Base-by-base conservation (phyloP, 2,888 invertebrate genomes). In the Oscheius sp. region DNA sequence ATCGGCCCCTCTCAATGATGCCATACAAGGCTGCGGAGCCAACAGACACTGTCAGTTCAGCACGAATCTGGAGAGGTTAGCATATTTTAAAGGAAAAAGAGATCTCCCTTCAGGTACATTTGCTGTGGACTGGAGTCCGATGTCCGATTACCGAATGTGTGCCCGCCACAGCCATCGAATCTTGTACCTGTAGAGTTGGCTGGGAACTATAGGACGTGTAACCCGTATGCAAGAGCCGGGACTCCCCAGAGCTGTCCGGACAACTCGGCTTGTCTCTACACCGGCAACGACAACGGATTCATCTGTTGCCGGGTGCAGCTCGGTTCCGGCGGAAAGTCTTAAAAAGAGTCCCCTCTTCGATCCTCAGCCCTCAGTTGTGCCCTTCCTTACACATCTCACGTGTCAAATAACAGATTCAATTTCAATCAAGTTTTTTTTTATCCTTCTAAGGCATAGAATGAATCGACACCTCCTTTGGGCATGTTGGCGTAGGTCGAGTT, bases 1-100 rank as follows among this genome's bases (percentile, higher is more conserved):
- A 20, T 79, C 80, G 2, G 84, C 85, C 2, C 80, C 82, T 14
- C 74, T 82, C 66, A 83, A 83, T 61, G 84, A 85, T 69, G 81
- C 75, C 51, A 81, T 83, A 47, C 85, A 82, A 62, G 84, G 83
- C 20, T 85, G 85, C 38, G 85, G 85, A 12, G 74, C 82, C 56
- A 85, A 85, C 75, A 63, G 83, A 49, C 83, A 83, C 44, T 85
- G 85, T 61, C 83, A 83, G 63, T 83, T 80, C 78, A 82, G 81
- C 41, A 82, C 83, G 9, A 82, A 81, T 63, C 71, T 82, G 17
- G 81, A 80, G 49, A 68, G 79, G 74, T 68, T 8, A 1, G 44
- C 20, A 1, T 30, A 20, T 3, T 12, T 32, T 14, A 20, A 36
- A 28, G n/a, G 17, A 22, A 28, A 12, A 4, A 38, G 6, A 22